These are phyloP conservation scores for Dendropsophus ebraccatus DNA, from an alignment of 2,113 vertebrate species.

Conservation along the genomic window DNA sequence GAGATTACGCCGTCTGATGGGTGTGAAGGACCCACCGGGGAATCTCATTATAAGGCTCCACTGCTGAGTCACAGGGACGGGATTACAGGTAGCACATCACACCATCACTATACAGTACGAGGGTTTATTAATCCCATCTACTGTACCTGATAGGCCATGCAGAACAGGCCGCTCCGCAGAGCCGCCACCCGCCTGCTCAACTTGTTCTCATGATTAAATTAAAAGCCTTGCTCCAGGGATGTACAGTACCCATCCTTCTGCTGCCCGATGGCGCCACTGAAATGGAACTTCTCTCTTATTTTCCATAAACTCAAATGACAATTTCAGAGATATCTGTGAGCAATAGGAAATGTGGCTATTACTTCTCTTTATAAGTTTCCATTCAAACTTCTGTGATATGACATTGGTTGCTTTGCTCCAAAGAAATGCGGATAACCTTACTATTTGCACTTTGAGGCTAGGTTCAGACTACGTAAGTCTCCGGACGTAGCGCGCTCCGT, in stretches of 20 bases:
- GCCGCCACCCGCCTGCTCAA: background rate
- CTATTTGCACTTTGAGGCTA: too few relatives aligned
- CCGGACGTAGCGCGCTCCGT: too few relatives aligned
- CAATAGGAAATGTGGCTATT: too few relatives aligned
- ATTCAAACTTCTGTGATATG: too few relatives aligned
- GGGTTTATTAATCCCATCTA: background rate
- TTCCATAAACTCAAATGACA: background rate
- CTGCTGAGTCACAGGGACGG: background rate
- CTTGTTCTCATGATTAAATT: slow-evolving; percentile 13
- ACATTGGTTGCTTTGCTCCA: too few relatives aligned
- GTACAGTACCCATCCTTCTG: background rate
- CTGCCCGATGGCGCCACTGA: background rate
- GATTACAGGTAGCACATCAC: background rate
- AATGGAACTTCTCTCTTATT: background rate
- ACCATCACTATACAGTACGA: background rate
- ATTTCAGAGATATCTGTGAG: background rate
- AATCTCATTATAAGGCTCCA: slow-evolving; percentile 10
- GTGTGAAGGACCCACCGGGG: background rate
- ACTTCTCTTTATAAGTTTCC: too few relatives aligned
- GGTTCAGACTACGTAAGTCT: too few relatives aligned
- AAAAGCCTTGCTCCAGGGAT: background rate
- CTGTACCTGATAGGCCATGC: background rate
- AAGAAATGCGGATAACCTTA: too few relatives aligned
- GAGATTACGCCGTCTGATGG: background rate
- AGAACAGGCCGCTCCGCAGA: background rate